These are phyloP conservation scores for Rutpela maculata DNA, from an alignment of 2,888 invertebrate species.

Conservation along the genomic window DNA sequence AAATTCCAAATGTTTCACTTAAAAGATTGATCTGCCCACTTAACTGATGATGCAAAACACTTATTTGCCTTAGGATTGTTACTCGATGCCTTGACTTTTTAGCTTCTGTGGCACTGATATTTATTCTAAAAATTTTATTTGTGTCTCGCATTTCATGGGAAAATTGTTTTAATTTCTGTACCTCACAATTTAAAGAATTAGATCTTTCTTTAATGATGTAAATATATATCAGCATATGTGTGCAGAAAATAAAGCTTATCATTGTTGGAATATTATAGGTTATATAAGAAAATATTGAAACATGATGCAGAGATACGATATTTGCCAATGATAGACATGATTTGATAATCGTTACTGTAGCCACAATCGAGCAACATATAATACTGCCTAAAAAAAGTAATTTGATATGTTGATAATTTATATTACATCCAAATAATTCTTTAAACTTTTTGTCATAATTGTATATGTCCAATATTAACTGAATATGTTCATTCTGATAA, in stretches of 20 bases:
- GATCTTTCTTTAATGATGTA: background rate
- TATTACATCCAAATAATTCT: background rate
- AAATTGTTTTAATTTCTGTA: background rate
- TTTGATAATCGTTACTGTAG: background rate
- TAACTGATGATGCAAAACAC: background rate
- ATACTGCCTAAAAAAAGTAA: background rate
- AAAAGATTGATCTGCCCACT: slow-evolving; percentile 2
- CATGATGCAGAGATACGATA: background rate
- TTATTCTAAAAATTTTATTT: background rate
- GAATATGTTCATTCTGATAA: slow-evolving; percentile 1
- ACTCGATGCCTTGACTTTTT: background rate
- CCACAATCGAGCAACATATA: background rate
- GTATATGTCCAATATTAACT: background rate
- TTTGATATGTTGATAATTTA: background rate
- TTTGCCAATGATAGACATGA: background rate
- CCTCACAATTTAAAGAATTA: background rate
- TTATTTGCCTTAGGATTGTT: background rate
- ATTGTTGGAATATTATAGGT: slow-evolving; percentile 1
- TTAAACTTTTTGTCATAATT: background rate
- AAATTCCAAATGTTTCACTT: background rate
- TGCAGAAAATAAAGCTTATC: background rate
- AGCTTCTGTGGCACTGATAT: background rate
- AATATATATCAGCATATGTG: background rate
- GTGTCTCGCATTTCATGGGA: background rate
- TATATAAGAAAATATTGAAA: background rate